Evolutionary conservation across 2,113 vertebrate species (phyloP).

Genomic region (Sinocyclocheilus rhinocerous): DNA sequence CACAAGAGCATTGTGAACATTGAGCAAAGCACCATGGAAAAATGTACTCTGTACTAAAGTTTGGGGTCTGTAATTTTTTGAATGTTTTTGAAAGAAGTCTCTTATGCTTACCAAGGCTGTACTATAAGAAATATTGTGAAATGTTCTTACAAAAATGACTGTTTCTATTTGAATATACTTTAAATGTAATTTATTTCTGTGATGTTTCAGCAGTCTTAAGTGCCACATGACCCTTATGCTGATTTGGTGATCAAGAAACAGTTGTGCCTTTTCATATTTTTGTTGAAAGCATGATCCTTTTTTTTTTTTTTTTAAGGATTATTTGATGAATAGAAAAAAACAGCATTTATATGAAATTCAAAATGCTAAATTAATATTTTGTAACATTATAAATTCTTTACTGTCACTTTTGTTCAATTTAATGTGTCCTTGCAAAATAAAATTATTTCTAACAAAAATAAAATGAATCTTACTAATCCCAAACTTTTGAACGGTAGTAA

Average conservation of each 20-base stretch:
- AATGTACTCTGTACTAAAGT: not conserved
- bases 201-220: not conserved
- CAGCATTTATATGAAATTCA: not conserved
- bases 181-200: not conserved
- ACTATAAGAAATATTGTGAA: not conserved
- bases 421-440: no score
- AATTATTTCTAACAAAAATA: no score
- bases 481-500: not conserved
- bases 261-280: no score
- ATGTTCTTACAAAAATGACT: not conserved
- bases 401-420: not conserved
- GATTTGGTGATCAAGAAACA: not conserved
- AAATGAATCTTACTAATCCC: no score
- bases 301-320: no score
- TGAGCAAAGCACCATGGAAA: not conserved
- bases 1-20: conserved; percentile 2
- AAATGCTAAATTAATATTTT: not conserved
- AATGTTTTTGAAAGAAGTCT: not conserved
- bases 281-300: no score
- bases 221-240: not conserved
- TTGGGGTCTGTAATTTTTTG: not conserved
- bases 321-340: not conserved
- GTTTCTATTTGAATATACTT: no score
- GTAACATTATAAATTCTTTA: not conserved
- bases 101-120: not conserved